Conservation (phyloP, 2,888 invertebrate genomes). For the Crossocerus cetratus region DNA sequence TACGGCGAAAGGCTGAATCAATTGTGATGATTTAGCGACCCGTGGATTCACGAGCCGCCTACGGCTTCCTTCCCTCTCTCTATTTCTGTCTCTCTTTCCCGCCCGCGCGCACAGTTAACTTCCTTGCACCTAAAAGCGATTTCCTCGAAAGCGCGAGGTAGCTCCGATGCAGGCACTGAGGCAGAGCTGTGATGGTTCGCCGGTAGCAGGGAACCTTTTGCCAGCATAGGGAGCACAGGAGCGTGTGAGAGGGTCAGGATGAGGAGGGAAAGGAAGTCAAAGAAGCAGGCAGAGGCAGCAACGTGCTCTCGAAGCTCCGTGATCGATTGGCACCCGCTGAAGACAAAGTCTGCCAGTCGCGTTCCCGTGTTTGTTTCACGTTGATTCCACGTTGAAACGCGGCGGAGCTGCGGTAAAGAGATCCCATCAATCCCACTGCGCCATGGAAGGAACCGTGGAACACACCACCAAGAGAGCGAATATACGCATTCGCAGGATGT, state of each 20-base stretch:
- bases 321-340: constrained; percentile 31
- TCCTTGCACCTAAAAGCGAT: too few relatives aligned
- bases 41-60: too few relatives aligned
- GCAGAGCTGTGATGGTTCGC: too few relatives aligned
- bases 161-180: too few relatives aligned
- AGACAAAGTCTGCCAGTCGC: constrained; percentile 32
- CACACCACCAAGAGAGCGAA: not conserved
- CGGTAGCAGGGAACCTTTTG: too few relatives aligned
- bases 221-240: not conserved
- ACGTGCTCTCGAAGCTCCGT: constrained; percentile 10
- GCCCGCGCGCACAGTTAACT: too few relatives aligned
- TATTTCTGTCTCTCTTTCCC: too few relatives aligned
- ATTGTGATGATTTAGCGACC: too few relatives aligned
- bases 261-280: not conserved
- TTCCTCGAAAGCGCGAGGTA: too few relatives aligned
- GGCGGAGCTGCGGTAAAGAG: constrained; percentile 21
- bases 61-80: too few relatives aligned
- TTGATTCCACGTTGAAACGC: constrained; percentile 35
- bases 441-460: not conserved
- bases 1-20: too few relatives aligned
- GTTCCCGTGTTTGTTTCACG: constrained; percentile 29
- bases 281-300: not conserved
- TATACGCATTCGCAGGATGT: too few relatives aligned
- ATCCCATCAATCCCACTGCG: constrained; percentile 22
- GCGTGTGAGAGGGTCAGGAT: not conserved